Conservation (phyloP, 30 jellyfish, hydroid and myxozoan species). For the Hydractinia echinata region DNA sequence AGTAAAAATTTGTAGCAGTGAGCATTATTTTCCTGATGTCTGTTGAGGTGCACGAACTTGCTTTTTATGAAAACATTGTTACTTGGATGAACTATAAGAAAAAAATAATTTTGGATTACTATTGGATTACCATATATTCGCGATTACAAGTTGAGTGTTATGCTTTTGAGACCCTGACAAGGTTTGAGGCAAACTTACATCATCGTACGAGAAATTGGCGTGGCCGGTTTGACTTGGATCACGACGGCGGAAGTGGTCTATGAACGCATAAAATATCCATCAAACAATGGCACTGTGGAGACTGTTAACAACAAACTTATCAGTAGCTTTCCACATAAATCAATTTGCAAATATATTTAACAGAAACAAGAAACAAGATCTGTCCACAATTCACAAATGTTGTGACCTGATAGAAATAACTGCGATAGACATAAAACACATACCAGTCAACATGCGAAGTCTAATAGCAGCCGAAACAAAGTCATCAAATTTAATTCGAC, state of each 20-base stretch:
- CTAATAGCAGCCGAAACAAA: conserved; percentile 89
- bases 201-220: conserved; percentile 77
- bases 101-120: neutral
- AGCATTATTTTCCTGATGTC: too few relatives aligned
- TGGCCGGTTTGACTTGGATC: conserved; percentile 85
- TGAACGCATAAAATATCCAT: neutral
- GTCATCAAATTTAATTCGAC: conserved; percentile 78
- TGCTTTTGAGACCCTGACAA: neutral
- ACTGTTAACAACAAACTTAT: too few relatives aligned
- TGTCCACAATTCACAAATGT: neutral
- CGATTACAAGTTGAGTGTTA: neutral
- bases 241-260: conserved; percentile 88
- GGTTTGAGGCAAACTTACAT: conserved; percentile 43
- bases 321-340: too few relatives aligned
- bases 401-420: neutral
- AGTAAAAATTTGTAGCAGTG: too few relatives aligned
- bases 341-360: too few relatives aligned
- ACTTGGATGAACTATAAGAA: conserved; percentile 55
- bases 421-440: conserved; percentile 10
- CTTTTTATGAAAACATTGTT: conserved; percentile 52
- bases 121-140: neutral
- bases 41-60: too few relatives aligned
- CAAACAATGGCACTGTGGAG: too few relatives aligned
- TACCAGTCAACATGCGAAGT: conserved; percentile 83
- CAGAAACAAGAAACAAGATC: too few relatives aligned